These are phyloP conservation scores for Acholoe squamosa DNA, from an alignment of 2,888 invertebrate genomes.

Conservation along the genomic window DNA sequence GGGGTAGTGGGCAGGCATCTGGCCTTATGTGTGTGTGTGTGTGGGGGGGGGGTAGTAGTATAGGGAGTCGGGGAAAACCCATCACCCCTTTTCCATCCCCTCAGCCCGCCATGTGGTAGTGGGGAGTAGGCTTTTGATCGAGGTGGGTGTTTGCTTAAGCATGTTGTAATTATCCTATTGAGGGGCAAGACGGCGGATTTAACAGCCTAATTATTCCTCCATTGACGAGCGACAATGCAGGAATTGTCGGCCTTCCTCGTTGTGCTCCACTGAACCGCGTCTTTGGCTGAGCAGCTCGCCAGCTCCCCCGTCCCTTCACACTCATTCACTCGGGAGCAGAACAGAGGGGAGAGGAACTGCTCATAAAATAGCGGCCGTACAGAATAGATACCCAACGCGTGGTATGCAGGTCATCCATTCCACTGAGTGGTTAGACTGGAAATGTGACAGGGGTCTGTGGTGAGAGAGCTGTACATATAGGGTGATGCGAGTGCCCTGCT, in stretches of 20 bases:
- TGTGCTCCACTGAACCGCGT: constrained; percentile 14
- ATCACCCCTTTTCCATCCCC: not conserved
- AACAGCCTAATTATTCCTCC: constrained; percentile 62
- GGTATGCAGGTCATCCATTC: too few species aligned
- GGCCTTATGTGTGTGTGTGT: not conserved
- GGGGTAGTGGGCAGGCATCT: constrained; percentile 17
- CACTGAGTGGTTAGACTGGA: too few species aligned
- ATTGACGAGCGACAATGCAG: constrained; percentile 56
- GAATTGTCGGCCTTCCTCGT: not conserved
- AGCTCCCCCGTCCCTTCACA: not conserved
- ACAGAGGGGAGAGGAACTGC: too few species aligned
- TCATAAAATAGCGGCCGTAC: too few species aligned
- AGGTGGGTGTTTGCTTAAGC: constrained; percentile 52
- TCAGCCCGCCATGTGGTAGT: constrained; percentile 7
- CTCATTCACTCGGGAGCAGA: not conserved
- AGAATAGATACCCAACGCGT: too few species aligned
- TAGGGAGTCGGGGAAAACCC: not conserved
- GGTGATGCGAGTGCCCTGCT: too few species aligned
- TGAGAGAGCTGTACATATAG: too few species aligned
- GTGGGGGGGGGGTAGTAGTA: constrained; percentile 11
- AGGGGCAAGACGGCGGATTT: constrained; percentile 58
- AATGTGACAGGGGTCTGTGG: too few species aligned
- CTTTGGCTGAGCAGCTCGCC: not conserved
- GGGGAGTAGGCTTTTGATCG: constrained; percentile 52
- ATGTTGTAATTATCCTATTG: constrained; percentile 63